These are phyloP conservation scores for Moxostoma hubbsi DNA, from an alignment of 2,797 vertebrate genomes.

Conservation along the genomic window DNA sequence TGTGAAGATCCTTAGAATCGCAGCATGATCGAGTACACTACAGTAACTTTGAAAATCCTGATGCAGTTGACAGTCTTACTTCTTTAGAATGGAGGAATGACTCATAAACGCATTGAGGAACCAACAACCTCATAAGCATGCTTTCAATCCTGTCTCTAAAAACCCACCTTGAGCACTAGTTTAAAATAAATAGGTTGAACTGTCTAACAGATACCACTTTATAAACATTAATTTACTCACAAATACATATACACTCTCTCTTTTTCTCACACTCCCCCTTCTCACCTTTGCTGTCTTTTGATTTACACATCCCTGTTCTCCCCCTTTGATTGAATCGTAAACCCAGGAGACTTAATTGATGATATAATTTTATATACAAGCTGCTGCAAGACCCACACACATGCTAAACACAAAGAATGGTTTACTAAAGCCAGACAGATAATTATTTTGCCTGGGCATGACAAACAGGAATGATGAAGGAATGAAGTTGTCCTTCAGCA, in stretches of 20 bases:
- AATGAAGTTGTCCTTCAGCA: neutral
- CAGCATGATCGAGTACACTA: slow-evolving; percentile 6
- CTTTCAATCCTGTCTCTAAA: neutral
- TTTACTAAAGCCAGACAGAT: neutral
- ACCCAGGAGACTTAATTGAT: slow-evolving; percentile 33
- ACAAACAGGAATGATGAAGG: neutral
- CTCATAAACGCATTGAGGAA: slow-evolving; percentile 2
- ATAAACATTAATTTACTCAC: neutral
- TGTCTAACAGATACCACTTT: neutral
- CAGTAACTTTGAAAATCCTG: slow-evolving; percentile 8
- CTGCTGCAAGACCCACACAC: slow-evolving; percentile 19
- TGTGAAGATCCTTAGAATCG: neutral
- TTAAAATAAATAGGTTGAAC: neutral
- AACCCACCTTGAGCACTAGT: neutral
- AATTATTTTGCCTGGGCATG: neutral
- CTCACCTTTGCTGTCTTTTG: slow-evolving; percentile 1
- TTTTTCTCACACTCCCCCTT: neutral
- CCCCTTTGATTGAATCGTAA: slow-evolving; percentile 19
- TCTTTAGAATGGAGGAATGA: neutral
- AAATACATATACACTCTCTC: neutral
- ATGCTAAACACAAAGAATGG: neutral
- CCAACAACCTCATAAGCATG: neutral
- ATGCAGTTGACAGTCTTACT: slow-evolving; percentile 4
- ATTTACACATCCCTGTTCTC: slow-evolving; percentile 20
- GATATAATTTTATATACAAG: slow-evolving; percentile 12